Base-by-base conservation (phyloP, 2,888 invertebrate genomes). In the Drosophila nr. medialis region DNA sequence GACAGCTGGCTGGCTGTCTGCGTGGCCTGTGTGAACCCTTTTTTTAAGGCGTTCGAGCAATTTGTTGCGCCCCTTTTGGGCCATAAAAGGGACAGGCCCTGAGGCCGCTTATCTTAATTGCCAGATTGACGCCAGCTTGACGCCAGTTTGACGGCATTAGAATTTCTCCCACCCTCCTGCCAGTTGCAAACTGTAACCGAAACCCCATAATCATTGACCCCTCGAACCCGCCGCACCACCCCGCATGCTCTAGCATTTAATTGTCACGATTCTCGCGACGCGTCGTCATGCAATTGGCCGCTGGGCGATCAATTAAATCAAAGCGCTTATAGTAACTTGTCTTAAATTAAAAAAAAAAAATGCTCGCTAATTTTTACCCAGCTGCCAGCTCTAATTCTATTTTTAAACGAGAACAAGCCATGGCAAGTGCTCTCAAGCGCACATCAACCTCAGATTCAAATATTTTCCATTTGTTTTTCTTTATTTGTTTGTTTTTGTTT, bases 21-120 rank as follows among this genome's bases (percentile, higher is more conserved):
- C 83, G 74, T 83, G 81, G 61, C 65, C 64, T 67, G 83, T 75
- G 72, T 83, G 75, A 87, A 83, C 83, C 89, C 86, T 89, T 89
- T 36, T 51, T 51, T 48, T 34, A 63, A 64, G 71, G 67, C 70
- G 69, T 68, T 65, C 55, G 72, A 58, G 66, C 86, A 80, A 85
- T 86, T 86, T 83, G 76, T 86, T 85, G 77, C 83, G 86, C 77
- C 68, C 75, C 78, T 68, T 45, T 74, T 74, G 38, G 30, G 67
- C 65, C 51, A 36, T 68, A 59, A 59, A 69, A 67, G 67, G 67
- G 67, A 48, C 77, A 62, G 38, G 54, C 63, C 67, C 63, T 64
- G 32, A 71, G 77, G 60, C 72, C 81, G 81, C 81, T 81, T 81
- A 66, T 56, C 79, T 79, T 80, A 81, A 81, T 80, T 80, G 75